These are phyloP conservation scores for Leucopternis melanops DNA, from an alignment of 2,113 vertebrate genomes.

Conservation along the genomic window DNA sequence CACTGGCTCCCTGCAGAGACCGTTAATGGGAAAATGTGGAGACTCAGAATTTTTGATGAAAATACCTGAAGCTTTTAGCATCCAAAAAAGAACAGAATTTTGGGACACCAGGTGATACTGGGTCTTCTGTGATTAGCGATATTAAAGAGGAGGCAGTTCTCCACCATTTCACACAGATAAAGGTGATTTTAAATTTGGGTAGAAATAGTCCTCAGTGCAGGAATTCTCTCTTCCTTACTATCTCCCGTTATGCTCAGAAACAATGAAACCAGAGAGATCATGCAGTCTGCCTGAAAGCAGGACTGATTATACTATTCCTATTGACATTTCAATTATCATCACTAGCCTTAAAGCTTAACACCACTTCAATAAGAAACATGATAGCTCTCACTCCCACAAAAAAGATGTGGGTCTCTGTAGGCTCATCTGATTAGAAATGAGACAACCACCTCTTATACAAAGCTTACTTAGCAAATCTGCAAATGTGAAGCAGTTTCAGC, in stretches of 20 bases:
- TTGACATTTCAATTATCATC: conserved; percentile 2
- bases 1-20: background rate
- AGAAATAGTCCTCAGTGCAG: background rate
- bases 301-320: background rate
- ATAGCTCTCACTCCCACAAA: background rate
- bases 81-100: background rate
- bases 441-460: background rate
- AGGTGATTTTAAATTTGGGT: background rate
- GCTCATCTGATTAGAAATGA: background rate
- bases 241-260: background rate
- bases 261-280: background rate
- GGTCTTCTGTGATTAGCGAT: background rate
- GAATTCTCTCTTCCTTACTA: background rate
- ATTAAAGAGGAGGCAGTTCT: background rate
- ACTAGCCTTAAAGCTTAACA: conserved; percentile 5
- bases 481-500: background rate
- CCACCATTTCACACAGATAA: background rate
- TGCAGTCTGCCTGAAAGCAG: background rate
- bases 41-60: background rate
- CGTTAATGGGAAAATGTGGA: background rate
- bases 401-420: background rate
- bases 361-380: background rate
- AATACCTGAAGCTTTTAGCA: background rate
- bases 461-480: background rate
- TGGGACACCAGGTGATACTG: background rate